Percentiles rank a stretch among this genome's conserved stretches.
These are phyloP conservation scores for Scotopteryx bipunctaria DNA, from an alignment of 2,888 invertebrate genomes.

Conservation along the genomic window DNA sequence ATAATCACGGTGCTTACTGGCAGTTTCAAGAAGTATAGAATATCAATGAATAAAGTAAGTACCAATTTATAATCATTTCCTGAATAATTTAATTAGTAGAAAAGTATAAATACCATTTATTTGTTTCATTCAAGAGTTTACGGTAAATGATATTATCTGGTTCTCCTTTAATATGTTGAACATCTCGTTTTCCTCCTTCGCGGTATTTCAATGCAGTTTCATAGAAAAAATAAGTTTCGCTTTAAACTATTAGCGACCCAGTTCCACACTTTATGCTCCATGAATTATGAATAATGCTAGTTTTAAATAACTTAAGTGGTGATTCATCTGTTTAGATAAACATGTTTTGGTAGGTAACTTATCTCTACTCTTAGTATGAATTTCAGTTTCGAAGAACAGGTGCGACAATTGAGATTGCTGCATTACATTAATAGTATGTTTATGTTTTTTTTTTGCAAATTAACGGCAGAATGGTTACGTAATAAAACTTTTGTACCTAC, in stretches of 20 bases:
- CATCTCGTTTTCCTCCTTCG: constrained; percentile 44
- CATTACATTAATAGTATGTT: not conserved
- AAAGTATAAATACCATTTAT: no score
- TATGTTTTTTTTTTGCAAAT: not conserved
- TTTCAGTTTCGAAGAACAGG: no score
- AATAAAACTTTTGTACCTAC: not conserved
- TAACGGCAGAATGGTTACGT: not conserved
- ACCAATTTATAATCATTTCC: not conserved
- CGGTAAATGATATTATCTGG: constrained; percentile 10
- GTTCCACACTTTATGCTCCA: constrained; percentile 41
- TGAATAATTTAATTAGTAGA: not conserved
- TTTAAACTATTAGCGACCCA: constrained; percentile 43
- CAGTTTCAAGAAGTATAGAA: no score
- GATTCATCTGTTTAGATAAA: constrained; percentile 28
- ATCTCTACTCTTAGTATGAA: not conserved
- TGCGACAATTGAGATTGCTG: no score
- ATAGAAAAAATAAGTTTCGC: constrained; percentile 40
- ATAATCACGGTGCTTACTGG: no score
- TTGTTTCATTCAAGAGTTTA: constrained; percentile 11
- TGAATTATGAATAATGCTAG: constrained; percentile 38
- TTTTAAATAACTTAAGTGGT: constrained; percentile 33
- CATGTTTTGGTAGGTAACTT: constrained; percentile 6
- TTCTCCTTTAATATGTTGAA: constrained; percentile 27
- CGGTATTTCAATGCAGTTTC: constrained; percentile 43
- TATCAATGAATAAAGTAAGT: no score